Conservation (phyloP, 2,888 invertebrate species). For the Phrixothrix hirtus region DNA sequence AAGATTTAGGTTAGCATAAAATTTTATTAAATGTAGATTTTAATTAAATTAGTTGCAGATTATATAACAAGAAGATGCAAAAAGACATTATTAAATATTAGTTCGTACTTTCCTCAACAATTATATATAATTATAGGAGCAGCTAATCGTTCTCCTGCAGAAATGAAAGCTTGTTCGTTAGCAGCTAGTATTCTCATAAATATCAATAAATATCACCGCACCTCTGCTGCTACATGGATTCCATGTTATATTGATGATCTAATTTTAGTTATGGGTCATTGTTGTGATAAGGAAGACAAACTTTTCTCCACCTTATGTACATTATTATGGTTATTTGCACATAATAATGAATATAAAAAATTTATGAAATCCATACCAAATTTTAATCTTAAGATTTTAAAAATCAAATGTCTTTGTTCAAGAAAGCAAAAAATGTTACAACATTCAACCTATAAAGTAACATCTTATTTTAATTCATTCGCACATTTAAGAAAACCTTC, state of each 20-base stretch:
- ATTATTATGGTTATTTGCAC: constrained; percentile 68
- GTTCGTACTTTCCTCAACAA: constrained; percentile 49
- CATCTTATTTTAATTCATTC: constrained; percentile 39
- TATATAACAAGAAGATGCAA: constrained; percentile 53
- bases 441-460: constrained; percentile 31
- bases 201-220: constrained; percentile 65
- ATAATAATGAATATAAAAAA: constrained; percentile 58
- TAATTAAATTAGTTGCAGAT: constrained; percentile 47
- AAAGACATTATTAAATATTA: constrained; percentile 46
- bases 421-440: constrained; percentile 50
- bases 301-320: constrained; percentile 69
- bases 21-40: neutral
- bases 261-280: constrained; percentile 67
- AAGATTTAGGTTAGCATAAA: constrained; percentile 51
- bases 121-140: constrained; percentile 51
- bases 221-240: constrained; percentile 65
- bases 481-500: constrained; percentile 42
- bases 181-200: constrained; percentile 68
- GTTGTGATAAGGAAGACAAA: constrained; percentile 67
- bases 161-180: constrained; percentile 61
- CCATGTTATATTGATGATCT: constrained; percentile 64
- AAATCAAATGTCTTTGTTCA: constrained; percentile 42
- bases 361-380: constrained; percentile 48
- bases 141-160: constrained; percentile 64
- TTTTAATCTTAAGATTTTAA: constrained; percentile 41